phyloP scores from a whole-genome alignment of 1,140 invertebrate species.

The Linepithema humile region DNA sequence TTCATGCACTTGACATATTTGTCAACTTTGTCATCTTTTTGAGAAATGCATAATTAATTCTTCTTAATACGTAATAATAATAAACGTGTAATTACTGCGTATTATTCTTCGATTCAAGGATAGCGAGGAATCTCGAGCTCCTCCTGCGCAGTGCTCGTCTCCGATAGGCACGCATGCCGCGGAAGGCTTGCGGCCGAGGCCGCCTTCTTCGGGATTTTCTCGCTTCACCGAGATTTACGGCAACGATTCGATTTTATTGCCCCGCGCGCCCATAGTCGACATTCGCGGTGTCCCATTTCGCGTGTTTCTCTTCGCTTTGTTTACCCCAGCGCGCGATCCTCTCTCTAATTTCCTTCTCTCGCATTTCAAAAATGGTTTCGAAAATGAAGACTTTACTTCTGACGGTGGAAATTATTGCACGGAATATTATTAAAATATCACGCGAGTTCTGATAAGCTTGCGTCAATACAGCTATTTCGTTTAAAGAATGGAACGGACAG shows the following conservation, averaged over 20 bases:
- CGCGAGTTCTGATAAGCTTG: too few relatives aligned
- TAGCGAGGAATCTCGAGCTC: too few relatives aligned
- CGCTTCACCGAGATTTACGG: slow-evolving; percentile 70
- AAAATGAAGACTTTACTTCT: too few relatives aligned
- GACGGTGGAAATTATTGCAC: too few relatives aligned
- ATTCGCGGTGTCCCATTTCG: slow-evolving; percentile 51
- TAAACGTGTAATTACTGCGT: too few relatives aligned
- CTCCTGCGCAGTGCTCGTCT: too few relatives aligned
- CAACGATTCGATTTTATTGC: slow-evolving; percentile 74
- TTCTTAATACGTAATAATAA: too few relatives aligned
- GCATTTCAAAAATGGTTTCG: too few relatives aligned
- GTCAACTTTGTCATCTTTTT: neutral
- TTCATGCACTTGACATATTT: neutral
- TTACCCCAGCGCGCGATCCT: neutral
- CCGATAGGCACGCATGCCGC: slow-evolving; percentile 30
- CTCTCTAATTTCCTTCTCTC: neutral
- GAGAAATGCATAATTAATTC: neutral
- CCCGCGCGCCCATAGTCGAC: slow-evolving; percentile 47
- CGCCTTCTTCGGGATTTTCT: slow-evolving; percentile 56
- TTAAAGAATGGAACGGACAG: slow-evolving; percentile 20
- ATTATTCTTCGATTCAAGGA: too few relatives aligned
- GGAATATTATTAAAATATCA: neutral
- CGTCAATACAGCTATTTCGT: neutral
- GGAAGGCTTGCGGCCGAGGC: slow-evolving; percentile 4
- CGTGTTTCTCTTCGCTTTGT: neutral